Evolutionary conservation across 1,140 invertebrate genomes (phyloP).

Genomic region (Anoplolepis gracilipes): DNA sequence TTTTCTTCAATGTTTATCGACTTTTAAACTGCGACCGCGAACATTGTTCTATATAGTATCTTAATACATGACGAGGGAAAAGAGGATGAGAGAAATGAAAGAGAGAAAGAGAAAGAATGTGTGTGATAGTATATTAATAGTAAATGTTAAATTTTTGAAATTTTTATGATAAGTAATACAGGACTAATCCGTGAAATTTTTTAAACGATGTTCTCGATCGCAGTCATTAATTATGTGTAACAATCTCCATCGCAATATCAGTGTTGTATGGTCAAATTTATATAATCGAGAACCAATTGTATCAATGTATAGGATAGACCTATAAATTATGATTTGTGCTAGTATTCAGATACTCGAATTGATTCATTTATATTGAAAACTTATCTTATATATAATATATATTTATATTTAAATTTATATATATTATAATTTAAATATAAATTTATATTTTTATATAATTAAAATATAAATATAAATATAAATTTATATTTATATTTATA

Average conservation of each 20-base stretch:
- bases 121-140: slow-evolving; percentile 30
- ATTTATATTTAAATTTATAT: too few species aligned
- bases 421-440: too few species aligned
- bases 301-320: background rate
- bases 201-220: slow-evolving; percentile 35
- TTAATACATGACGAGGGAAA: slow-evolving; percentile 13
- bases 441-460: too few species aligned
- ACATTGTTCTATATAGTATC: slow-evolving; percentile 40
- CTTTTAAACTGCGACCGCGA: slow-evolving; percentile 5
- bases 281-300: background rate
- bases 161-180: slow-evolving; percentile 22
- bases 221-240: slow-evolving; percentile 13
- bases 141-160: slow-evolving; percentile 20
- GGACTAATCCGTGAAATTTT: slow-evolving; percentile 1
- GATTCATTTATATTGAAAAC: too few species aligned
- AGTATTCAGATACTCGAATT: too few species aligned
- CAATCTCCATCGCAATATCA: background rate
- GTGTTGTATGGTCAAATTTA: background rate
- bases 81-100: slow-evolving; percentile 2
- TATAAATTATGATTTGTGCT: too few species aligned
- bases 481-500: too few species aligned
- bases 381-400: too few species aligned
- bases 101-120: background rate
- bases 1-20: slow-evolving; percentile 8
- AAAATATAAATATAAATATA: too few species aligned